Percentiles rank a stretch among this genome's conserved stretches.
phyloP scores from a whole-genome alignment of 2,113 vertebrate genomes.

The Manacus vitellinus region DNA sequence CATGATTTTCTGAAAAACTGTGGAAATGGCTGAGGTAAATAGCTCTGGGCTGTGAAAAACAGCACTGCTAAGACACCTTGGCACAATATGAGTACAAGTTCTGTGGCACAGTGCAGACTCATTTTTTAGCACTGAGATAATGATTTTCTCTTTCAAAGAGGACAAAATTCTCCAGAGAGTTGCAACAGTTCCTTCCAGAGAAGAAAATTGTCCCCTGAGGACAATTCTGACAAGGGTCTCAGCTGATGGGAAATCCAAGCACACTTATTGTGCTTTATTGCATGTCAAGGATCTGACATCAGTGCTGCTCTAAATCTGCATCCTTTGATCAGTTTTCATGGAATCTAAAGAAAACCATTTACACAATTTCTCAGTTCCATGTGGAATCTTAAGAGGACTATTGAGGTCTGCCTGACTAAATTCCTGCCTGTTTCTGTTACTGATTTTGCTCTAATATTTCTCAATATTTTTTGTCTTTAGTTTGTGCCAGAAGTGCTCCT shows the following conservation, averaged over 20 bases:
- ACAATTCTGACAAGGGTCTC: not conserved
- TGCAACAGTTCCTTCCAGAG: not conserved
- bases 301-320: not conserved
- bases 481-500: not conserved
- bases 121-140: not conserved
- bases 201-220: not conserved
- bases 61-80: not conserved
- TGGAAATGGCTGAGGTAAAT: not conserved
- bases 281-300: not conserved
- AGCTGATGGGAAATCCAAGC: not conserved
- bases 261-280: not conserved
- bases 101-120: not conserved
- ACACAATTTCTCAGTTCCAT: not conserved
- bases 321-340: not conserved
- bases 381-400: not conserved
- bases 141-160: not conserved
- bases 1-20: not conserved
- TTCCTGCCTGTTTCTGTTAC: not conserved
- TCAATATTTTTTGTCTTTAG: not conserved
- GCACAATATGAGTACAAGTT: not conserved
- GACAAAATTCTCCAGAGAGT: not conserved
- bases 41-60: not conserved
- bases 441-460: not conserved
- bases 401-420: not conserved
- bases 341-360: not conserved